Conservation (phyloP, 1,140 invertebrate genomes). For the Trissolcus basalis region DNA sequence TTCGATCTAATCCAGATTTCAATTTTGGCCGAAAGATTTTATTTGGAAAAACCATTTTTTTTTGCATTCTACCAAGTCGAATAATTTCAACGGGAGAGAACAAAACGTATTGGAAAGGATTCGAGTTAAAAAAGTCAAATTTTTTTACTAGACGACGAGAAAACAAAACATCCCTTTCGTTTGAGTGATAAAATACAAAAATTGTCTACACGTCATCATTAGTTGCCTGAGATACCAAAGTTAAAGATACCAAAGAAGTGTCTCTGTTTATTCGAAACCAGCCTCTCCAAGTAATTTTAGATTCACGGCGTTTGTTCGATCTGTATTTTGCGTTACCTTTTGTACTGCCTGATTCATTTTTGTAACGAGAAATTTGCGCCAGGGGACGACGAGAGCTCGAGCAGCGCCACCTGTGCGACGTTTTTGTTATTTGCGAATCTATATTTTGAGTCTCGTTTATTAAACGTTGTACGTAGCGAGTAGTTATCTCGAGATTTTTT, state of each 20-base stretch:
- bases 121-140: too few relatives aligned
- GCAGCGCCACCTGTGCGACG: neutral
- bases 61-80: neutral
- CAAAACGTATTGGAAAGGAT: too few relatives aligned
- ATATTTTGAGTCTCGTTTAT: constrained; percentile 4
- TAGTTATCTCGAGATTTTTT: constrained; percentile 41
- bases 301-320: constrained; percentile 19
- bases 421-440: constrained; percentile 7
- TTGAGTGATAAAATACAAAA: constrained; percentile 55
- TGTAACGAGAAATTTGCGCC: too few relatives aligned
- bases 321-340: constrained; percentile 3
- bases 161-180: constrained; percentile 51
- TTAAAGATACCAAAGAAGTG: constrained; percentile 57
- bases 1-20: neutral
- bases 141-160: too few relatives aligned
- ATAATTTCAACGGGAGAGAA: too few relatives aligned
- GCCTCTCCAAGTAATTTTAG: constrained; percentile 10
- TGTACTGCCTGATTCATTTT: neutral
- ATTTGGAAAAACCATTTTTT: neutral
- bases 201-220: constrained; percentile 52
- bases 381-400: too few relatives aligned
- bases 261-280: constrained; percentile 42
- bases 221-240: constrained; percentile 57
- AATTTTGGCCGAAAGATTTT: neutral
- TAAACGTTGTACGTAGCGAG: constrained; percentile 33